Evolutionary conservation across 2,797 vertebrate genomes (phyloP).

Genomic region (Silurus aristotelis): DNA sequence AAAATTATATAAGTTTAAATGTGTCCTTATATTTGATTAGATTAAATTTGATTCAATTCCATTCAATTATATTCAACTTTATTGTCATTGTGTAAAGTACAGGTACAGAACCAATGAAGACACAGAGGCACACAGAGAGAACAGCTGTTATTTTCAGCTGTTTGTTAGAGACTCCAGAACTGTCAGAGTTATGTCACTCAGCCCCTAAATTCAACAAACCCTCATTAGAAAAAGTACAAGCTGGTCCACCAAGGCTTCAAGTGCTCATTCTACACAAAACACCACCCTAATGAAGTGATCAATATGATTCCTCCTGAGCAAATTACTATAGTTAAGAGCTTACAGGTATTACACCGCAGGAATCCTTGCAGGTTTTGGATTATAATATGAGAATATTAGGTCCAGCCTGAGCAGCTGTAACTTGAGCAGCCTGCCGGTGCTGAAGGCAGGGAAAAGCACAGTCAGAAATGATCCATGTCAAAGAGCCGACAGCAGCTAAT

Average conservation of each 20-base stretch:
- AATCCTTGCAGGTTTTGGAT: slow-evolving; percentile 70
- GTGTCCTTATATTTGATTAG: no score
- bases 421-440: slow-evolving; percentile 59
- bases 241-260: slow-evolving; percentile 60
- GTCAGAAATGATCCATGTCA: slow-evolving; percentile 67
- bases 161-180: slow-evolving; percentile 64
- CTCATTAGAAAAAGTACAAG: slow-evolving; percentile 73
- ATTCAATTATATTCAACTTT: no score
- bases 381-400: slow-evolving; percentile 48
- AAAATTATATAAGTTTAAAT: no score
- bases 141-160: slow-evolving; percentile 42
- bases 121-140: slow-evolving; percentile 4
- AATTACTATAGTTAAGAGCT: slow-evolving; percentile 76
- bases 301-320: slow-evolving; percentile 72
- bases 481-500: slow-evolving; percentile 38
- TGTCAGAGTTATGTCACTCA: slow-evolving; percentile 76
- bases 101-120: no score
- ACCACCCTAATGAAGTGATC: slow-evolving; percentile 64
- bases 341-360: slow-evolving; percentile 72
- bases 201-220: slow-evolving; percentile 69
- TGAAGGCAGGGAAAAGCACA: slow-evolving; percentile 44
- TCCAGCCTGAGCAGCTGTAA: slow-evolving; percentile 55
- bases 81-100: no score
- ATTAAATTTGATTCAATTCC: no score
- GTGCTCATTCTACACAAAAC: slow-evolving; percentile 64